Percentiles rank a stretch among this genome's conserved stretches.
Conservation (phyloP, 1,140 invertebrate genomes). For the Zophobas atratus region DNA sequence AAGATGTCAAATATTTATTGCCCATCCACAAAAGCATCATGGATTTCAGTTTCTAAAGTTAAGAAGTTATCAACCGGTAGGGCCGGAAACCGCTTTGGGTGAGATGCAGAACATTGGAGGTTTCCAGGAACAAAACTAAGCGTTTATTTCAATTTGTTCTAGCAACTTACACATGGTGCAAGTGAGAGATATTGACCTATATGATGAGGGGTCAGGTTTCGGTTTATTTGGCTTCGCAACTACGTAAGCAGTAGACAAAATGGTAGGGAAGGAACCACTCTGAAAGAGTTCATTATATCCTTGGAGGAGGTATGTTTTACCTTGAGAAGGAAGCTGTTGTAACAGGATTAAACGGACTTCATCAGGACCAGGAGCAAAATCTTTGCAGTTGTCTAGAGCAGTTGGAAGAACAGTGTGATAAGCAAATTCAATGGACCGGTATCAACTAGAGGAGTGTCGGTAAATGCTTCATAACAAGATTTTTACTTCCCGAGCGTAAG, state of each 20-base stretch:
- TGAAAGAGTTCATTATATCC: slow-evolving; percentile 34
- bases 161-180: slow-evolving; percentile 43
- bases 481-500: too few relatives aligned
- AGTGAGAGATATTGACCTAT: slow-evolving; percentile 46
- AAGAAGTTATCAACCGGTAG: slow-evolving; percentile 50
- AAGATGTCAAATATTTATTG: slow-evolving; percentile 48
- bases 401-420: slow-evolving; percentile 14
- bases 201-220: slow-evolving; percentile 46
- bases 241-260: slow-evolving; percentile 26
- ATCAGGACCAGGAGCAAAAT: slow-evolving; percentile 44
- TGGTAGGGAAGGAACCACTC: slow-evolving; percentile 32
- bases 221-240: slow-evolving; percentile 46
- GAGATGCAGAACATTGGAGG: slow-evolving; percentile 24
- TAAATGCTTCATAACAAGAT: too few relatives aligned
- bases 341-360: slow-evolving; percentile 37
- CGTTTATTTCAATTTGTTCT: slow-evolving; percentile 55
- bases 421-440: too few relatives aligned
- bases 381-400: slow-evolving; percentile 10
- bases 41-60: too few relatives aligned
- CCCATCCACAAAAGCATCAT: background rate
- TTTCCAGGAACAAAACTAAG: slow-evolving; percentile 49
- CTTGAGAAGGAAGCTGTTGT: slow-evolving; percentile 6
- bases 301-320: slow-evolving; percentile 34
- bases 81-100: slow-evolving; percentile 51
- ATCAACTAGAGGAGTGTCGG: too few relatives aligned